Base-by-base conservation (phyloP, 2,113 vertebrate species). In the Leucopternis melanops region DNA sequence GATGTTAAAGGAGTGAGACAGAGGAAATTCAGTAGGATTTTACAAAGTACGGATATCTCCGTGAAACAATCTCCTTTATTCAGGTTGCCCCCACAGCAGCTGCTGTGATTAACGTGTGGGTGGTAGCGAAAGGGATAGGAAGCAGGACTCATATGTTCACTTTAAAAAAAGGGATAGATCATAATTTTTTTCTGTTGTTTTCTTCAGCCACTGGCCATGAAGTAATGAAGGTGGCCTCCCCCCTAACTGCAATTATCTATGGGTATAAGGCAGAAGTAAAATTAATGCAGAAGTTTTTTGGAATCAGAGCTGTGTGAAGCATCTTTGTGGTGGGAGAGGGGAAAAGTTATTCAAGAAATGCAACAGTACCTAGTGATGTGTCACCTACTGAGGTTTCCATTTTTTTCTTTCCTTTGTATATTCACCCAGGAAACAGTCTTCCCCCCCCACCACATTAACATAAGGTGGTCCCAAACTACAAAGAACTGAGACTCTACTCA, bases 21-120 rank as follows among this genome's bases (percentile, higher is more conserved):
- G 82, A 92, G 73, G 77, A 54, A 92, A 79, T 79, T 58, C 27
- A 38, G 81, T 21, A 50, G 62, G 81, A 72, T 55, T 87, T 85
- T 81, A 42, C 10, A 6, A 75, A 86, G 70, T 32, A 50, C 42
- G 80, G 45, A 13, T 62, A 75, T 45, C 49, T 77, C 65, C 1
- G 2, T 82, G 77, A 80, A 92, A 72, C 31, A 89, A 82, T 36
- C 38, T 80, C 32, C 16, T 84, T 96, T 91, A 57, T 65, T 86
- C 77, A 82, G 62, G 66, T 82, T 91, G 78, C 49, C 84, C 61
- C 78, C 62, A 54, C n/a, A 85, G 71, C 94, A 88, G 86, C 84
- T 86, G 86, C 82, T 94, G 54, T 42, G 66, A 86, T 91, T 87
- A 85, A 78, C 4, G 5, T 1, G 14, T 4, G 86, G 67, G 91